Evolutionary conservation across 2,888 invertebrate genomes (phyloP), one percentile per base, ranked within the genome.

Genomic region (Napeogenes inachia): DNA sequence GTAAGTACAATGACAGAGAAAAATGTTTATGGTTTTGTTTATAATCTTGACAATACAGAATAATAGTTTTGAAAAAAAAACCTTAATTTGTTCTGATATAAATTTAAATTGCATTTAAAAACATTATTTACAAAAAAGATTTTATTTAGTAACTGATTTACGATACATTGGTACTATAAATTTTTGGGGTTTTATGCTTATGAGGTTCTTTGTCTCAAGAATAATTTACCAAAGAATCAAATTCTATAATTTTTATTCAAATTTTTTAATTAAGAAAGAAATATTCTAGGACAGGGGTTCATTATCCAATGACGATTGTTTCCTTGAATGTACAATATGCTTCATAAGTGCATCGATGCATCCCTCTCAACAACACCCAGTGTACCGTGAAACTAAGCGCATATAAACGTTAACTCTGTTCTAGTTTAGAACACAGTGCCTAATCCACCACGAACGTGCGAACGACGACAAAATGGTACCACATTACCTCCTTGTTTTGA

Each of bases 401-500:
- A 89, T 90, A 90, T 89, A 90, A 89, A 88, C 87, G 82, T 77
- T 76, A 75, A 73, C 75, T 75, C 75, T 83, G 86, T 74, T 84
- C 85, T 75, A 86, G 83, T 79, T 87, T 76, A 75, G 75, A 79
- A 80, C 84, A 86, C 84, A 86, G 87, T 87, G 82, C 80, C 82
- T 76, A 85, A 81, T 83, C 77, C 76, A 78, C 80, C 79, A 81
- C 79, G 79, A 78, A 75, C 82, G 81, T 82, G 81, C 77, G 79
- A 81, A 85, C 84, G 79, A 78, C 81, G 78, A 75, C 80, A 86
- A 80, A 76, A 93, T 93, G 92, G 91, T 92, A 78, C 78, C 82
- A 75, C 91, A 92, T 84, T 93, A 92, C 83, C 84, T 92, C 75
- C 85, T 93, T 76, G 77, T 93, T 73, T 79, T 92, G 77, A 85